Conservation (phyloP, 2,888 invertebrate species). For the Tachystola acroxantha region DNA sequence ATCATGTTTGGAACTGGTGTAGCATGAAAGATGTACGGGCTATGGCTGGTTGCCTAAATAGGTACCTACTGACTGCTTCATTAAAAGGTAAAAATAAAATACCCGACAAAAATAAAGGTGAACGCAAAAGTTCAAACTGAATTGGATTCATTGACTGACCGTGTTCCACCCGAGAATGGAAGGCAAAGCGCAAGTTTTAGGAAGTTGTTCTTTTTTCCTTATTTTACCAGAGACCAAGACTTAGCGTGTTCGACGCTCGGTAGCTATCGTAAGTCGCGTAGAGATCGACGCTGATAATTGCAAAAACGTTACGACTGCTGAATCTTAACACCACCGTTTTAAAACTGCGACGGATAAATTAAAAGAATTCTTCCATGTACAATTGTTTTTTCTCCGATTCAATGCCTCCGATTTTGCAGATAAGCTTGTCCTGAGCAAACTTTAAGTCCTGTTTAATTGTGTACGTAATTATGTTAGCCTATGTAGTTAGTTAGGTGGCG, state of each 20-base stretch:
- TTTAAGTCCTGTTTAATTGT: slow-evolving; percentile 56
- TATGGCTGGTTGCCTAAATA: no score
- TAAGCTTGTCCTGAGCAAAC: slow-evolving; percentile 62
- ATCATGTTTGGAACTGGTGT: no score
- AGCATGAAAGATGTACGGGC: no score
- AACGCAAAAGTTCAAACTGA: no score
- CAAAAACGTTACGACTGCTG: slow-evolving; percentile 66
- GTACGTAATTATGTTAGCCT: slow-evolving; percentile 51
- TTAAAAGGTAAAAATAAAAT: no score
- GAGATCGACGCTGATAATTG: slow-evolving; percentile 67
- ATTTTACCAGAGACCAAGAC: slow-evolving; percentile 20
- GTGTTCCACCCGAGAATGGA: slow-evolving; percentile 17
- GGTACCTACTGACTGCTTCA: no score
- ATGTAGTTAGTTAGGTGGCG: slow-evolving; percentile 43
- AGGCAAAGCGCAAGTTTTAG: slow-evolving; percentile 32
- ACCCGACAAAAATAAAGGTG: no score
- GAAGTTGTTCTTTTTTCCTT: slow-evolving; percentile 21
- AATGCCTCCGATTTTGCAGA: slow-evolving; percentile 51
- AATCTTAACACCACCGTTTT: slow-evolving; percentile 74
- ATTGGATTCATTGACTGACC: slow-evolving; percentile 32
- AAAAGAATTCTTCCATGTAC: slow-evolving; percentile 58
- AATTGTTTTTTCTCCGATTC: slow-evolving; percentile 62
- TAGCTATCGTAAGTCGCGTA: slow-evolving; percentile 63
- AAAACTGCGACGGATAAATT: slow-evolving; percentile 72
- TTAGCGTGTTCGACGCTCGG: slow-evolving; percentile 49